phyloP scores from a whole-genome alignment of 2,113 vertebrate species.

The Tachuris rubrigastra region DNA sequence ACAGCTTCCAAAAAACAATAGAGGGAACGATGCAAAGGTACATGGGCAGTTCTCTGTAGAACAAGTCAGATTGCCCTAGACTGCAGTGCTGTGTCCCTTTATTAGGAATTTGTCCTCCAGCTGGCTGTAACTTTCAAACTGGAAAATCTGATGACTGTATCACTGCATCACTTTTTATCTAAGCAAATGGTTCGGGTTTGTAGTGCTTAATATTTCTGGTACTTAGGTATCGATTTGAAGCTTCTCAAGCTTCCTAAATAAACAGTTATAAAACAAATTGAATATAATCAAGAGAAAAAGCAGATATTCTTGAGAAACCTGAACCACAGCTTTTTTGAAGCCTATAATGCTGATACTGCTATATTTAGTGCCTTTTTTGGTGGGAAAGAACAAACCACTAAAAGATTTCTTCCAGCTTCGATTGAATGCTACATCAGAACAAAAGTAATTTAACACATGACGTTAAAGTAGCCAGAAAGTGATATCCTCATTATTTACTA shows the following conservation, averaged over 20 bases:
- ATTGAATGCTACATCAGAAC: slow-evolving; percentile 28
- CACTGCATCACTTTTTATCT: neutral
- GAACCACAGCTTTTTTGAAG: slow-evolving; percentile 49
- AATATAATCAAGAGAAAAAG: slow-evolving; percentile 34
- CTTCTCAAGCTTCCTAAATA: slow-evolving; percentile 44
- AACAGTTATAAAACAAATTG: slow-evolving; percentile 43
- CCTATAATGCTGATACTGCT: neutral
- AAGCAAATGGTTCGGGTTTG: neutral
- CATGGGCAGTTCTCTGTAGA: rapidly evolving
- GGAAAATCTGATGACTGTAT: slow-evolving; percentile 31
- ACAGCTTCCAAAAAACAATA: neutral
- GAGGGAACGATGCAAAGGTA: neutral
- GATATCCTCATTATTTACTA: neutral
- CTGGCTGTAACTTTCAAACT: neutral
- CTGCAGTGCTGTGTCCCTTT: neutral
- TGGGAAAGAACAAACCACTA: slow-evolving; percentile 44
- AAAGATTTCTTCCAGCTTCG: slow-evolving; percentile 26
- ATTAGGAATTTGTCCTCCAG: slow-evolving; percentile 14
- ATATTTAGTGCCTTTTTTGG: slow-evolving; percentile 37
- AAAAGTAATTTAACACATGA: slow-evolving; percentile 18
- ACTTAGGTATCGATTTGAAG: slow-evolving; percentile 53
- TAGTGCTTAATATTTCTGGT: slow-evolving; percentile 46
- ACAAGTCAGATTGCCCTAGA: neutral
- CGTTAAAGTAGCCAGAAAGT: neutral
- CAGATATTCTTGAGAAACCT: slow-evolving; percentile 47